Evolutionary conservation across 2,797 vertebrate genomes (phyloP).

Genomic region (Lagodon rhomboides): DNA sequence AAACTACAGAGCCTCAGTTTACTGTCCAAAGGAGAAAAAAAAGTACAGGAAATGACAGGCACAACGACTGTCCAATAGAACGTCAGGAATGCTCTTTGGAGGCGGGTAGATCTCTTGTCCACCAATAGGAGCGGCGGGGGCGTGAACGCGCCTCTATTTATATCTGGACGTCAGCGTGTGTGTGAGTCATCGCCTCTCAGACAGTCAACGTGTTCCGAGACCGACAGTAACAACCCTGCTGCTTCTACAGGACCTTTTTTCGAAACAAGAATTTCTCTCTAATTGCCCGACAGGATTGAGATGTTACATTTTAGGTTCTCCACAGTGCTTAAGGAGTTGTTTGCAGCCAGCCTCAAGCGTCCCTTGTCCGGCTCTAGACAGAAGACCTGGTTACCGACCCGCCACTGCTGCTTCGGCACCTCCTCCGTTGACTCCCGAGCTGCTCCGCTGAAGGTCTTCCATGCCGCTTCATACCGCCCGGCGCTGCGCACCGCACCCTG

Average conservation of each 20-base stretch:
- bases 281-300: conserved; percentile 79
- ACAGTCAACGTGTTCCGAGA: background rate
- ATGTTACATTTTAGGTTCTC: conserved; percentile 92
- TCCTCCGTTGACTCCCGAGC: conserved; percentile 58
- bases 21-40: background rate
- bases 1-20: too few relatives aligned
- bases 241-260: background rate
- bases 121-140: conserved; percentile 66
- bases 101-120: background rate
- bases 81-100: background rate
- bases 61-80: conserved; percentile 1
- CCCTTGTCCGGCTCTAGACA: conserved; percentile 60
- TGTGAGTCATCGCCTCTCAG: conserved; percentile 67
- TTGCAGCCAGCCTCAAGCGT: conserved; percentile 81
- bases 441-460: conserved; percentile 53
- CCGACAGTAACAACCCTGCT: fast-evolving
- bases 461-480: conserved; percentile 53
- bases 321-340: conserved; percentile 87
- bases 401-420: conserved; percentile 62
- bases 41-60: conserved; percentile 15
- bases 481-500: conserved; percentile 39
- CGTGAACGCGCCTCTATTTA: conserved; percentile 58
- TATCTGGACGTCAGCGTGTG: background rate
- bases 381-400: conserved; percentile 63
- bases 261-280: conserved; percentile 51